These are phyloP conservation scores for Garrulus glandarius DNA, from an alignment of 2,797 vertebrate genomes.

Conservation along the genomic window DNA sequence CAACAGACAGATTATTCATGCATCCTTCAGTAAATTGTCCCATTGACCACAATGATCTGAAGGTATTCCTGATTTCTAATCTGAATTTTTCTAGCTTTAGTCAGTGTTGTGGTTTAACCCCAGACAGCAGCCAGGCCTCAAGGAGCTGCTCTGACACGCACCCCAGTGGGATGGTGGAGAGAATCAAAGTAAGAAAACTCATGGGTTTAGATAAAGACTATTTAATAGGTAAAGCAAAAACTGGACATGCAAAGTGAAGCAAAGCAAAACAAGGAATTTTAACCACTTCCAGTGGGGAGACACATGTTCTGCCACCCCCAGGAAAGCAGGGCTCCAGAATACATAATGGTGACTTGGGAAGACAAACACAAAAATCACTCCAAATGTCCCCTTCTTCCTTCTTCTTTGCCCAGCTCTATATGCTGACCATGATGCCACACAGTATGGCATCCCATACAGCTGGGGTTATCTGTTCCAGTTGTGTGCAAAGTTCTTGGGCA, in stretches of 20 bases:
- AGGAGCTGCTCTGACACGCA: not conserved
- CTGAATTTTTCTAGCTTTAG: not conserved
- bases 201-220: not conserved
- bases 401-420: not conserved
- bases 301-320: not conserved
- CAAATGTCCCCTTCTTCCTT: not conserved
- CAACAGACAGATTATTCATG: not conserved
- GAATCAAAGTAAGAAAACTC: not conserved
- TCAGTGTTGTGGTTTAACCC: not conserved
- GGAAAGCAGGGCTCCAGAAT: not conserved
- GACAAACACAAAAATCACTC: not conserved
- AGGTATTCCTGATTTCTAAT: not conserved
- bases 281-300: not conserved
- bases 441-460: not conserved
- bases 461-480: not conserved
- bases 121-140: not conserved
- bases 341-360: not conserved
- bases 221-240: not conserved
- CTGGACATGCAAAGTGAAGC: not conserved
- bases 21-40: not conserved
- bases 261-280: not conserved
- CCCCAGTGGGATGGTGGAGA: not conserved
- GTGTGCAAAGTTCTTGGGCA: not conserved
- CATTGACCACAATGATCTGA: not conserved
- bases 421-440: not conserved